Conservation (phyloP, 1,140 invertebrate genomes). For the Tetragnatha versicolor region DNA sequence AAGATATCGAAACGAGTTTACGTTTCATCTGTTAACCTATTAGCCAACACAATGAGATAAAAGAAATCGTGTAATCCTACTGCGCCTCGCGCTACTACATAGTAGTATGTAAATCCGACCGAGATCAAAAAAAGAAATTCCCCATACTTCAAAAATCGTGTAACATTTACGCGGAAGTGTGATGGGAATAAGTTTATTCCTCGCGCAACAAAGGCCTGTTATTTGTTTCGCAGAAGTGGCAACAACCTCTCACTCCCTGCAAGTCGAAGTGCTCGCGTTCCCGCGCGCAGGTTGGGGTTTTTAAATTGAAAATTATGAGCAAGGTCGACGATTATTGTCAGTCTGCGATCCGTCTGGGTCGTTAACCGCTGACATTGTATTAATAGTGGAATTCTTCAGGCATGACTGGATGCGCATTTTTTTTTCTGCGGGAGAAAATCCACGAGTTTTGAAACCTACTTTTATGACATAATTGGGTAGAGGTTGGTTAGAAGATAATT, state of each 20-base stretch:
- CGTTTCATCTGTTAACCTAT: not conserved
- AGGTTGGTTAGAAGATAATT: too few species aligned
- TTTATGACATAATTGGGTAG: too few species aligned
- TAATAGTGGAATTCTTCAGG: not conserved
- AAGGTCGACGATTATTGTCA: slow-evolving; percentile 3
- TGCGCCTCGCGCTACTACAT: not conserved
- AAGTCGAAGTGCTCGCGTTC: not conserved
- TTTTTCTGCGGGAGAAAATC: not conserved
- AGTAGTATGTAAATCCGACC: not conserved
- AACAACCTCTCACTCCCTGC: slow-evolving; percentile 1
- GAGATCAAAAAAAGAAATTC: not conserved
- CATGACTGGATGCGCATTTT: not conserved
- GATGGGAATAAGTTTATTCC: not conserved
- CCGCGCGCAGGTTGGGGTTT: not conserved
- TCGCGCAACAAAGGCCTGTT: not conserved
- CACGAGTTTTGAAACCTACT: too few species aligned
- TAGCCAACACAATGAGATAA: not conserved
- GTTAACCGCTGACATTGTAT: not conserved
- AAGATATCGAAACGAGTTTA: too few species aligned
- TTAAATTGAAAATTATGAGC: not conserved
- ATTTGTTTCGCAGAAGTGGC: slow-evolving; percentile 5
- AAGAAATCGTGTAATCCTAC: not conserved
- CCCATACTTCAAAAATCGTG: not conserved
- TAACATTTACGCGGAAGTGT: not conserved
- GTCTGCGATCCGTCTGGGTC: slow-evolving; percentile 4